Percentiles rank a stretch among this genome's conserved stretches.
Conservation (phyloP, 2,113 vertebrate species). For the Myotis davidii region DNA sequence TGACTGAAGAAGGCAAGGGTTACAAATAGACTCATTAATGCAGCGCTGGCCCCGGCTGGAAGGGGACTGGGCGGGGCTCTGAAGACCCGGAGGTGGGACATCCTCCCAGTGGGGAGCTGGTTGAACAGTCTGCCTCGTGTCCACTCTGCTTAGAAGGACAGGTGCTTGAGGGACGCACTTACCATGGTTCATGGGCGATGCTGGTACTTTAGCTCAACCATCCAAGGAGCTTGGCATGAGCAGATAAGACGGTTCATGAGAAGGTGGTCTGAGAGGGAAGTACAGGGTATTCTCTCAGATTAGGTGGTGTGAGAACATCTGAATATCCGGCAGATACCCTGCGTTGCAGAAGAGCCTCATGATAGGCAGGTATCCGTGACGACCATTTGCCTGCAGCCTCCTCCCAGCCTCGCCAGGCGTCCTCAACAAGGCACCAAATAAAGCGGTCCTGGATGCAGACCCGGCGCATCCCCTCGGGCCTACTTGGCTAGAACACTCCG, state of each 20-base stretch:
- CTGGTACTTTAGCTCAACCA: neutral
- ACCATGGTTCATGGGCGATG: neutral
- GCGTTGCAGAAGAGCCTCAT: neutral
- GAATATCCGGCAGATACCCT: neutral
- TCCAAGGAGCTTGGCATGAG: neutral
- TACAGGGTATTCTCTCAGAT: neutral
- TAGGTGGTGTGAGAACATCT: neutral
- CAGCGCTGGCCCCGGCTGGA: neutral
- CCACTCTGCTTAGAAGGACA: neutral
- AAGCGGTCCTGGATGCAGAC: neutral
- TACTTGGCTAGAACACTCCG: neutral
- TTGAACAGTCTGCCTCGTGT: neutral
- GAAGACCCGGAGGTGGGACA: neutral
- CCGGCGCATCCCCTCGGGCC: no score
- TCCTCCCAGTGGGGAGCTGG: neutral
- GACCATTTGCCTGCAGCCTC: neutral
- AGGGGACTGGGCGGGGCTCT: no score
- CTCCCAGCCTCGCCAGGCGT: neutral
- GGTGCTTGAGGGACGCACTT: neutral
- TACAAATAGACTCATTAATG: neutral
- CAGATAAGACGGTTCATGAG: neutral
- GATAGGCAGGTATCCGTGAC: neutral
- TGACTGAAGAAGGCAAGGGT: neutral
- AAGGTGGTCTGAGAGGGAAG: neutral
- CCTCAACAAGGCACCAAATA: neutral